Percentiles rank a stretch among this genome's conserved stretches.
phyloP scores from a whole-genome alignment of 2,888 invertebrate genomes.

The Zonitis immaculata region DNA sequence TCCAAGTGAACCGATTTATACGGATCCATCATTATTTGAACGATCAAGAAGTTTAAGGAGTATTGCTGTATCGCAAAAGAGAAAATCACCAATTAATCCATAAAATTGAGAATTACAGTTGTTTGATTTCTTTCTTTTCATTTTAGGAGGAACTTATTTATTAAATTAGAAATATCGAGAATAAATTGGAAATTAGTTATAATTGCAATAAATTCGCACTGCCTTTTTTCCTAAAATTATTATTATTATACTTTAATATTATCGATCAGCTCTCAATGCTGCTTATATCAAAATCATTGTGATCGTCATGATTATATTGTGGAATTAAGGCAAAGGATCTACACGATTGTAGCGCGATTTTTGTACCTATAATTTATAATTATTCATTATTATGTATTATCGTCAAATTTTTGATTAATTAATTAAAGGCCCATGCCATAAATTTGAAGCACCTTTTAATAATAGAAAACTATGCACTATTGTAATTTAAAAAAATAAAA shows the following conservation, averaged over 20 bases:
- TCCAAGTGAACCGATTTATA: conserved; percentile 90
- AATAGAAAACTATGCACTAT: neutral
- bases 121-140: too few relatives aligned
- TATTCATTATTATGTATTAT: neutral
- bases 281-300: conserved; percentile 30
- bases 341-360: conserved; percentile 17
- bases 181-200: too few relatives aligned
- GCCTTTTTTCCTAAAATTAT: conserved; percentile 20
- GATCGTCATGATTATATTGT: too few relatives aligned
- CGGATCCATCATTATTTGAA: conserved; percentile 87
- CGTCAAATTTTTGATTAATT: too few relatives aligned
- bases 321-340: too few relatives aligned
- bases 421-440: neutral
- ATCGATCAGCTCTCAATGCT: conserved; percentile 23
- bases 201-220: conserved; percentile 30
- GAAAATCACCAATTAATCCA: conserved; percentile 30
- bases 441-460: neutral
- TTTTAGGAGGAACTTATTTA: too few relatives aligned
- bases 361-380: conserved; percentile 13
- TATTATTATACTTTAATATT: too few relatives aligned
- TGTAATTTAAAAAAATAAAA: neutral
- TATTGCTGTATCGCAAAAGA: conserved; percentile 52
- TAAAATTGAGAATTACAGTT: conserved; percentile 12
- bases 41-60: conserved; percentile 70
- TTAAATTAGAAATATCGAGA: too few relatives aligned